Conservation (phyloP, 2,113 vertebrate genomes). For the Mystacornis crossleyi region DNA sequence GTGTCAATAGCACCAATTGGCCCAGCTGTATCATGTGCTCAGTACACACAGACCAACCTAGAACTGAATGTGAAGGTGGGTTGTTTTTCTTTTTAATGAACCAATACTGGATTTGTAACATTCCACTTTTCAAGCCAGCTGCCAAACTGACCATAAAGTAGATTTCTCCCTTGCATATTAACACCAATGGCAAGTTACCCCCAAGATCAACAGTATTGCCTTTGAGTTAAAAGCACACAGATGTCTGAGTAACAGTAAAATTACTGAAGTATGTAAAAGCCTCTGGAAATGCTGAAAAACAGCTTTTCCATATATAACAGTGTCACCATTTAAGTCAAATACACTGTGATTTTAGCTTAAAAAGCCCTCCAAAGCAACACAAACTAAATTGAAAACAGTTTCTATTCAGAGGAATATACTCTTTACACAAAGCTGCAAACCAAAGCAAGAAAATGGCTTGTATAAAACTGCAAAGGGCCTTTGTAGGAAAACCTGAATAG, state of each 20-base stretch:
- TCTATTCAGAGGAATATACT: background rate
- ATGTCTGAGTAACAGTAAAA: constrained; percentile 14
- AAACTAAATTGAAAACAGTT: constrained; percentile 14
- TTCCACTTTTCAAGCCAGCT: background rate
- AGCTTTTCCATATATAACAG: background rate
- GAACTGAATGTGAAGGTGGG: background rate
- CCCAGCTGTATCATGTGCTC: background rate
- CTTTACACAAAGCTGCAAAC: background rate
- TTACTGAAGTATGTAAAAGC: constrained; percentile 33
- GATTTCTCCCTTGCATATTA: background rate
- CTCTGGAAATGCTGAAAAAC: constrained; percentile 3
- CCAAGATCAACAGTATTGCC: background rate
- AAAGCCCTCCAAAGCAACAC: constrained; percentile 2
- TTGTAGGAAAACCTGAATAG: background rate
- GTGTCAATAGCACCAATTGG: background rate
- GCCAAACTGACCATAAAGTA: background rate
- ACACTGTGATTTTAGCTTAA: background rate
- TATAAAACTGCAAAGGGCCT: background rate
- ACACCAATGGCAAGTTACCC: background rate
- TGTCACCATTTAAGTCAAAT: background rate
- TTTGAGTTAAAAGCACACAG: constrained; percentile 15
- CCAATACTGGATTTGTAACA: background rate
- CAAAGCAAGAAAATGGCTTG: background rate
- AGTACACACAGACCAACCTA: background rate
- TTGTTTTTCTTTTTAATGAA: background rate